Percentiles rank a stretch among this genome's conserved stretches.
Conservation (phyloP, 2,888 invertebrate species). For the Athrips mouffetella region DNA sequence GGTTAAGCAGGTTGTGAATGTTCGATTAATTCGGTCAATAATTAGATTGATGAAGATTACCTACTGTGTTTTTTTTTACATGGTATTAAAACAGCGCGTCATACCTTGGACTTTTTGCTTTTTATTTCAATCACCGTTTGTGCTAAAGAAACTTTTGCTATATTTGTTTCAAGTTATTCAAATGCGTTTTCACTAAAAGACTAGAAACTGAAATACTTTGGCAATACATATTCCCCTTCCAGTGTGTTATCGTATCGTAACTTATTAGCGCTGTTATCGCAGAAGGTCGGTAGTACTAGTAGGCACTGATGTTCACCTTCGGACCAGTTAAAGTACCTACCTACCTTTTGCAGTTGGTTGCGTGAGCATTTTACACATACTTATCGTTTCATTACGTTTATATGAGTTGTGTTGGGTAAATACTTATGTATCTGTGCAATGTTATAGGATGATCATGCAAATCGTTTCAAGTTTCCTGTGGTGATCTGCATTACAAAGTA, state of each 20-base stretch:
- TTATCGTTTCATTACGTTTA: slow-evolving; percentile 5
- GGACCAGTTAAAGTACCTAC: slow-evolving; percentile 18
- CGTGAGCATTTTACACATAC: slow-evolving; percentile 9
- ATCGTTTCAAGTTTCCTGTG: no score
- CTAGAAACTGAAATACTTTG: not conserved
- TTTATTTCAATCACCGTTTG: no score
- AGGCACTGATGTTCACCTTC: slow-evolving; percentile 45
- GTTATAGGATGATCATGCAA: no score
- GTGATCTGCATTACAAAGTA: no score
- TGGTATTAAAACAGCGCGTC: no score
- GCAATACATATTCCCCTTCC: not conserved
- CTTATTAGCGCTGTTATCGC: slow-evolving; percentile 42
- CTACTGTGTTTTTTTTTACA: no score
- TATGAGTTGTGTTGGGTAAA: no score
- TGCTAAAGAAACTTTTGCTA: no score
- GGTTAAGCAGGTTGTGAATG: slow-evolving; percentile 16
- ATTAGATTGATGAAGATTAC: slow-evolving; percentile 1
- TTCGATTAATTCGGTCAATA: slow-evolving; percentile 16
- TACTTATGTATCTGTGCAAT: no score
- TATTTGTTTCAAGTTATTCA: no score
- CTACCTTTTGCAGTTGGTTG: slow-evolving; percentile 15
- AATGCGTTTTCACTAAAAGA: not conserved
- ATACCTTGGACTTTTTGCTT: no score
- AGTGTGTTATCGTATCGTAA: slow-evolving; percentile 31
- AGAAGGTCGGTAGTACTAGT: slow-evolving; percentile 40